Conservation (phyloP, 23 tunicate species). For the Phallusia fumigata region DNA sequence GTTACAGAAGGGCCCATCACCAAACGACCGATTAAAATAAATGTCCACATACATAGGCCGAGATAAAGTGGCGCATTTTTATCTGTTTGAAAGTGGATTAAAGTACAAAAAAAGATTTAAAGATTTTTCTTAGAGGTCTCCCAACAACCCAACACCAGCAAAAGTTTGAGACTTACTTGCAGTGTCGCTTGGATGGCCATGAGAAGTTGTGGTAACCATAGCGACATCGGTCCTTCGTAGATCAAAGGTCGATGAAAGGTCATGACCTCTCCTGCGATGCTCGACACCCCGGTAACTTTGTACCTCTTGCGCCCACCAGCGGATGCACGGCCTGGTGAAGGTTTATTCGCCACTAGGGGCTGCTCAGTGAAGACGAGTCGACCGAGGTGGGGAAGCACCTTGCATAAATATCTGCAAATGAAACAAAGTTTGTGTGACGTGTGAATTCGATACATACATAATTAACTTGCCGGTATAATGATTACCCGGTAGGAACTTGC, state of each 20-base stretch:
- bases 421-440: too few relatives aligned
- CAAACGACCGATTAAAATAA: too few relatives aligned
- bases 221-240: constrained; percentile 86
- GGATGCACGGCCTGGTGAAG: constrained; percentile 33
- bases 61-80: too few relatives aligned
- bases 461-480: too few relatives aligned
- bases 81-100: too few relatives aligned
- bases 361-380: constrained; percentile 64
- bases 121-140: too few relatives aligned
- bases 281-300: constrained; percentile 70
- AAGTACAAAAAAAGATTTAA: too few relatives aligned
- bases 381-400: constrained; percentile 74
- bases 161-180: constrained; percentile 27
- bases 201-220: constrained; percentile 79
- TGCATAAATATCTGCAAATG: constrained; percentile 59
- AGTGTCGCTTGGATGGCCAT: constrained; percentile 60
- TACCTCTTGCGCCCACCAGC: constrained; percentile 58
- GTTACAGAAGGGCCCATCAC: too few relatives aligned
- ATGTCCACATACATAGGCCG: too few relatives aligned
- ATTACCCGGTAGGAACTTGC: too few relatives aligned
- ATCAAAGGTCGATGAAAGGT: constrained; percentile 42
- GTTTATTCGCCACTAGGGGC: constrained; percentile 28
- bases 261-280: constrained; percentile 71
- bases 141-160: too few relatives aligned
- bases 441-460: too few relatives aligned